These are phyloP conservation scores for Lepidotrigona ventralis DNA, from an alignment of 1,140 invertebrate species.

Conservation along the genomic window DNA sequence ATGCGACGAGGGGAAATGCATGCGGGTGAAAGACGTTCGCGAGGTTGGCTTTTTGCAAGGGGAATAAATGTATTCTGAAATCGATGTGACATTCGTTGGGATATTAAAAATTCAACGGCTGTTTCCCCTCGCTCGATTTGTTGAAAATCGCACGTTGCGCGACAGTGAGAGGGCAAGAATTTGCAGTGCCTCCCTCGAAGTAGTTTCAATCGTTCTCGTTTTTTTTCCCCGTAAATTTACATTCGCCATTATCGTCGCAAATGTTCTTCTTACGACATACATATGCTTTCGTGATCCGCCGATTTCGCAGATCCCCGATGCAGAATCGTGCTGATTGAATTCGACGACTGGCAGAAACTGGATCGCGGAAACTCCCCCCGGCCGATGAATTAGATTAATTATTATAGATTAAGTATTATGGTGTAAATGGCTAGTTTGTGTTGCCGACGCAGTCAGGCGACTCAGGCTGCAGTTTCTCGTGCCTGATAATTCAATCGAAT, in stretches of 20 bases:
- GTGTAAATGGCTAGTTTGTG: conserved; percentile 18
- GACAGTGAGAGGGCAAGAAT: no score
- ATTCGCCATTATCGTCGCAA: no score
- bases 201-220: no score
- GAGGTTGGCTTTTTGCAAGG: background rate
- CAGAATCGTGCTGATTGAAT: conserved; percentile 9
- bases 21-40: background rate
- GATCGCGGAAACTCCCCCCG: background rate
- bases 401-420: conserved; percentile 21
- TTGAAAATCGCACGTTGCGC: no score
- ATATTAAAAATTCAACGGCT: no score
- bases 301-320: background rate
- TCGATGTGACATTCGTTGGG: no score
- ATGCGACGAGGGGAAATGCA: background rate
- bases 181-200: no score
- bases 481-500: conserved; percentile 6
- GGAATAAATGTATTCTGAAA: background rate
- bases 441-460: background rate
- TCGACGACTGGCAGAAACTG: background rate
- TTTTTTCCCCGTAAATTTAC: no score
- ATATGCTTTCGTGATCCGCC: background rate
- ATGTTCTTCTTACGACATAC: background rate
- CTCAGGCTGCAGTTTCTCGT: background rate
- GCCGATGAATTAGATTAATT: conserved; percentile 10
- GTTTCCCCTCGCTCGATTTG: no score